Evolutionary conservation across 2,113 vertebrate genomes (phyloP).

Genomic region (Australoheros scitulus): DNA sequence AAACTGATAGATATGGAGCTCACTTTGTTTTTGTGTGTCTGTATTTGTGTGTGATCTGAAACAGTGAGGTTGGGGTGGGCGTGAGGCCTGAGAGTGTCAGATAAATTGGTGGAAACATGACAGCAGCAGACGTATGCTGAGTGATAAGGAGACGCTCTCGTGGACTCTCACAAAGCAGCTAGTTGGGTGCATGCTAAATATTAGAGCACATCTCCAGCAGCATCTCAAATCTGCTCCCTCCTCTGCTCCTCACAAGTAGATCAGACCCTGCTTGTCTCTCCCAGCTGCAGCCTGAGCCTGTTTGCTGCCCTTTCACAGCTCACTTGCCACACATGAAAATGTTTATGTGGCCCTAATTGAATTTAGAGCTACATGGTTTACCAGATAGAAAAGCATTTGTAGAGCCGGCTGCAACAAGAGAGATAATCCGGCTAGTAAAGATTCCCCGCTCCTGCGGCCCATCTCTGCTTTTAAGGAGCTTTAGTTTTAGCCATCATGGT

Average conservation of each 20-base stretch:
- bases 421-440: slow-evolving; percentile 54
- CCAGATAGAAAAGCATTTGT: slow-evolving; percentile 62
- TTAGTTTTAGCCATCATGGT: slow-evolving; percentile 40
- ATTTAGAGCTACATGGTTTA: slow-evolving; percentile 68
- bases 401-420: slow-evolving; percentile 48
- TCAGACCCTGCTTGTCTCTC: slow-evolving; percentile 6
- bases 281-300: slow-evolving; percentile 44
- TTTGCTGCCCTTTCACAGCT: slow-evolving; percentile 65
- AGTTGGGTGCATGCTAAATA: slow-evolving; percentile 41
- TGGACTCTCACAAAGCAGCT: slow-evolving; percentile 17
- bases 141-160: slow-evolving; percentile 28
- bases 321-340: slow-evolving; percentile 68
- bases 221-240: slow-evolving; percentile 30
- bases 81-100: not conserved
- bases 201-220: slow-evolving; percentile 45
- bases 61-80: not conserved
- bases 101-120: slow-evolving; percentile 32
- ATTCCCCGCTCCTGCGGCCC: slow-evolving; percentile 15
- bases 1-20: slow-evolving; percentile 11
- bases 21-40: not conserved
- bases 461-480: slow-evolving; percentile 45
- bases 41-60: not conserved
- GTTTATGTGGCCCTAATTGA: slow-evolving; percentile 71
- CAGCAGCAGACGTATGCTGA: slow-evolving; percentile 9
- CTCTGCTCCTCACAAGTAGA: slow-evolving; percentile 17